Conservation (phyloP, 2,113 vertebrate species). For the Gasterosteus aculeatus region DNA sequence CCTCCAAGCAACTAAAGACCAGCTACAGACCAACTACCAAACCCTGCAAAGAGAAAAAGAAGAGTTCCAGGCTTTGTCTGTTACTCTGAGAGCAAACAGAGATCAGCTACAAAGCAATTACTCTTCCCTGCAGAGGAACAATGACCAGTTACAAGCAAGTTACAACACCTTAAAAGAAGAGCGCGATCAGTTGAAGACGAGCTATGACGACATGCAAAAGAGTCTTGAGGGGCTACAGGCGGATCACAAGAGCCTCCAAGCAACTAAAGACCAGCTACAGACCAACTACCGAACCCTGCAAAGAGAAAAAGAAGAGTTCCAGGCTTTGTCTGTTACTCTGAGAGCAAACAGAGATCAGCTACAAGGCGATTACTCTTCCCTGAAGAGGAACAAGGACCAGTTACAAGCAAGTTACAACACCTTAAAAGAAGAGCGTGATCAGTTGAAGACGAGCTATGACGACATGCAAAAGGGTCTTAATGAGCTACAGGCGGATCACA, state of each 20-base stretch:
- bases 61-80: background rate
- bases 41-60: slow-evolving; percentile 14
- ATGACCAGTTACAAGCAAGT: no score
- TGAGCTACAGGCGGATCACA: no score
- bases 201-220: background rate
- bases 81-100: background rate
- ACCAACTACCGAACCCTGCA: slow-evolving; percentile 13
- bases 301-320: slow-evolving; percentile 1
- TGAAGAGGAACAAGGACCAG: no score
- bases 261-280: slow-evolving; percentile 4
- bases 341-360: background rate
- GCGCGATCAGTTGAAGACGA: no score
- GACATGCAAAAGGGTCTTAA: no score
- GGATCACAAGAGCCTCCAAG: background rate
- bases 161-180: no score
- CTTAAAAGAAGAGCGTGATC: no score
- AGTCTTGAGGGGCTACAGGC: background rate
- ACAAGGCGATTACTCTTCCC: background rate
- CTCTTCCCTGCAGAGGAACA: no score
- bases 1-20: background rate
- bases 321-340: background rate
- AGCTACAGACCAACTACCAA: slow-evolving; percentile 21
- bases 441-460: no score
- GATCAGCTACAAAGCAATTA: background rate
- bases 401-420: no score